Base-by-base conservation (phyloP, 2,113 vertebrate genomes). In the Odontesthes bonariensis region DNA sequence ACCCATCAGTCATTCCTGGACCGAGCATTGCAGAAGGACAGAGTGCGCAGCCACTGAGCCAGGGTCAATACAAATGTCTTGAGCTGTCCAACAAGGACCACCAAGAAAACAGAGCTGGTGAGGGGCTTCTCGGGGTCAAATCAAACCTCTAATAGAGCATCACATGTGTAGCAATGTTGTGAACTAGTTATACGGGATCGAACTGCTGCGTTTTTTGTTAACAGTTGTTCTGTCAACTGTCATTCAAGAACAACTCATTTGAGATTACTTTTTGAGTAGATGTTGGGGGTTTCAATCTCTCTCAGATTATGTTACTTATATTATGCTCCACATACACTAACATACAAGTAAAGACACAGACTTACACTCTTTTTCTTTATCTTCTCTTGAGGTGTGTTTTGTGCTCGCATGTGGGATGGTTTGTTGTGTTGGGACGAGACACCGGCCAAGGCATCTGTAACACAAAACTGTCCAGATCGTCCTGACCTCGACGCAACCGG, bases 381-480 rank as follows among this genome's bases (percentile, higher is more conserved):
- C 5, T 33, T 16, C 57, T 32, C 35, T 33, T 3, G 73, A 99
- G 98, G 94, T 70, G 74, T 75, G 0, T 96, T 94, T 56, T 99
- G 98, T 92, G 94, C 93, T 68, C 93, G 90, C 4, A 95, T 95
- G 0, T 99, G 98, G 98, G 98, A 99, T 6, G 98, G 97, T 38
- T 96, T 95, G 94, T 57, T 98, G 49, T 99, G 98, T 80, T 99
- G 98, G 98, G 95, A 96, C 0, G 96, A 98, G 83, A 96, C 96
- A 0, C 95, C 95, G 1, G 95, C 95, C 51, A 96, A 96, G 66
- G 93, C 82, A 0, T 62, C 92, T 1, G 87, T 94, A 46, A 92
- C 92, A 46, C 96, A 96, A 83, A 91, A 89, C 77, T 99, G 98
- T 82, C 96, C 97, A 0, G 93, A 95, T 82, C 95, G 94, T 65